Percentiles rank a stretch among this genome's conserved stretches.
phyloP scores from a whole-genome alignment of 1,140 invertebrate species.

The Maniola jurtina region DNA sequence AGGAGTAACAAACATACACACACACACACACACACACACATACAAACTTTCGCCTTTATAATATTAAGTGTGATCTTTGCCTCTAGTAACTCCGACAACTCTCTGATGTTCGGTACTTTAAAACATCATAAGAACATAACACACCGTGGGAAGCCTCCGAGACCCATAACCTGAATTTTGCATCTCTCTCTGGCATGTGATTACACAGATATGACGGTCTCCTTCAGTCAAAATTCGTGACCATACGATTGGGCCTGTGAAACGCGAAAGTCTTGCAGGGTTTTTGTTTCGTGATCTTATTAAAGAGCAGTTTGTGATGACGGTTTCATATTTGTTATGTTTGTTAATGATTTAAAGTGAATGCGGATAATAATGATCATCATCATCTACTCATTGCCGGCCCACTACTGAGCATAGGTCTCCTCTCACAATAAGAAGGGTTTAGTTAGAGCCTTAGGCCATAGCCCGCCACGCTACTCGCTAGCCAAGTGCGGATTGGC shows the following conservation, averaged over 20 bases:
- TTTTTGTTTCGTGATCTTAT: conserved; percentile 27
- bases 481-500: too few relatives aligned
- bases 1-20: too few relatives aligned
- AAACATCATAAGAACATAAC: conserved; percentile 35
- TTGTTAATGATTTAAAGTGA: neutral
- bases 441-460: too few relatives aligned
- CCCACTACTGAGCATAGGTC: too few relatives aligned
- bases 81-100: too few relatives aligned
- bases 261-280: conserved; percentile 33
- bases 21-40: too few relatives aligned
- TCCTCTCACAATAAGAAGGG: too few relatives aligned
- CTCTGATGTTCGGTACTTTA: conserved; percentile 27
- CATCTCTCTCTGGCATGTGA: conserved; percentile 28
- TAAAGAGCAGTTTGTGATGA: conserved; percentile 16
- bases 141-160: conserved; percentile 48
- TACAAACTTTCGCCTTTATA: too few relatives aligned
- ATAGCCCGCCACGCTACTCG: too few relatives aligned
- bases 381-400: too few relatives aligned
- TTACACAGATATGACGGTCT: conserved; percentile 28
- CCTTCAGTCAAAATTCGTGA: conserved; percentile 56
- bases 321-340: conserved; percentile 10
- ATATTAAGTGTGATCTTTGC: too few relatives aligned
- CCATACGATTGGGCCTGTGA: conserved; percentile 50
- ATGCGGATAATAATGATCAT: neutral
- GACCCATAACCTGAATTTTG: conserved; percentile 36